Conservation (phyloP, 2,888 invertebrate species). For the Rhingia campestris region DNA sequence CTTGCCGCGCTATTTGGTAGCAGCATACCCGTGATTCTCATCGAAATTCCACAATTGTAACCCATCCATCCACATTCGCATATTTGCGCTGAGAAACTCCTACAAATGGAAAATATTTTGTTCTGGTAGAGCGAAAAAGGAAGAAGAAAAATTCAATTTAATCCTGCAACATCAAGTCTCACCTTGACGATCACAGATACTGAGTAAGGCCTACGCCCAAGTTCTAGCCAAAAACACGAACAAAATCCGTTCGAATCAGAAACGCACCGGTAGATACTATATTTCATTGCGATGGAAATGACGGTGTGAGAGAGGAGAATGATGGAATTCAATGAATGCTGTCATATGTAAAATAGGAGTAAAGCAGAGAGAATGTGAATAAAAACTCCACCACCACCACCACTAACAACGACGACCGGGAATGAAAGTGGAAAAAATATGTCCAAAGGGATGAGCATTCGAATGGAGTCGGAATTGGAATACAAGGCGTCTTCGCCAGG, state of each 20-base stretch:
- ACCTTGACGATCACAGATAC: conserved; percentile 24
- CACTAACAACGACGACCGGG: background rate
- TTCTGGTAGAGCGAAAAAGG: background rate
- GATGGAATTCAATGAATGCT: conserved; percentile 56
- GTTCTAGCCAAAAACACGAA: background rate
- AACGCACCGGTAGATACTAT: background rate
- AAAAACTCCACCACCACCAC: background rate
- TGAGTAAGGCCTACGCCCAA: background rate
- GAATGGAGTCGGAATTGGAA: conserved; percentile 8
- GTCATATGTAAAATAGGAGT: conserved; percentile 50
- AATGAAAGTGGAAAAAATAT: conserved; percentile 41
- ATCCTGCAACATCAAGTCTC: conserved; percentile 46
- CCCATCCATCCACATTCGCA: conserved; percentile 24
- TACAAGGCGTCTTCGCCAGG: background rate
- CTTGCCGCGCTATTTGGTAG: background rate
- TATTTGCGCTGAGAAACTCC: conserved; percentile 4
- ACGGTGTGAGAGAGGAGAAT: conserved; percentile 17
- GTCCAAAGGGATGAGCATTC: conserved; percentile 49
- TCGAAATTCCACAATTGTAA: conserved; percentile 57
- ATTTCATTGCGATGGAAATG: conserved; percentile 22
- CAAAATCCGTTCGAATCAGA: background rate
- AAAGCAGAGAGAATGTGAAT: background rate
- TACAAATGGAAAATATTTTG: conserved; percentile 37
- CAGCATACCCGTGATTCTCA: conserved; percentile 20
- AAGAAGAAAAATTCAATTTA: conserved; percentile 47